These are phyloP conservation scores for Brachionus koreanus DNA, from an alignment of 1,140 invertebrate genomes.

Conservation along the genomic window DNA sequence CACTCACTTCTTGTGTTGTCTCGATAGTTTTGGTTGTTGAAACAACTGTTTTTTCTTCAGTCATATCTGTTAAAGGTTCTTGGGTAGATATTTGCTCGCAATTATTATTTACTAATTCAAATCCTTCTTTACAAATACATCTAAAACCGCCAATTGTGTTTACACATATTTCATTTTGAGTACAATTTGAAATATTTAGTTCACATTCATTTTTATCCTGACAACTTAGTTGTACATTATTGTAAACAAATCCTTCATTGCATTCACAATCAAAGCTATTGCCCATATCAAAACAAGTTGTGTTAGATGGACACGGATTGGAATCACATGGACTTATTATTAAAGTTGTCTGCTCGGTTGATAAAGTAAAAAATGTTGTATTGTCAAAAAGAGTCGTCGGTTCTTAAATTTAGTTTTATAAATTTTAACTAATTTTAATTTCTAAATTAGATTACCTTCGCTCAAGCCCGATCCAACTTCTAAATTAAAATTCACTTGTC, in stretches of 20 bases:
- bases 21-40: too few species aligned
- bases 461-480: background rate
- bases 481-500: background rate
- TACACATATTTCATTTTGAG: background rate
- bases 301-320: background rate
- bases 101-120: background rate
- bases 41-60: background rate
- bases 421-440: background rate
- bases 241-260: background rate
- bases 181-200: background rate
- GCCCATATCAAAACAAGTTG: background rate
- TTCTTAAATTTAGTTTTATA: background rate
- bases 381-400: background rate
- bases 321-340: background rate
- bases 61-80: too few species aligned
- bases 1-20: too few species aligned
- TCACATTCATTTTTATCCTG: background rate
- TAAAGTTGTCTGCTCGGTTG: background rate
- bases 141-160: background rate
- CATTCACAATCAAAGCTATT: background rate
- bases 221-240: background rate
- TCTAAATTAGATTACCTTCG: background rate
- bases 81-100: background rate
- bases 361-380: background rate
- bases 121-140: background rate